Conservation (phyloP, 2,113 vertebrate species). For the Circaetus cinerascens region DNA sequence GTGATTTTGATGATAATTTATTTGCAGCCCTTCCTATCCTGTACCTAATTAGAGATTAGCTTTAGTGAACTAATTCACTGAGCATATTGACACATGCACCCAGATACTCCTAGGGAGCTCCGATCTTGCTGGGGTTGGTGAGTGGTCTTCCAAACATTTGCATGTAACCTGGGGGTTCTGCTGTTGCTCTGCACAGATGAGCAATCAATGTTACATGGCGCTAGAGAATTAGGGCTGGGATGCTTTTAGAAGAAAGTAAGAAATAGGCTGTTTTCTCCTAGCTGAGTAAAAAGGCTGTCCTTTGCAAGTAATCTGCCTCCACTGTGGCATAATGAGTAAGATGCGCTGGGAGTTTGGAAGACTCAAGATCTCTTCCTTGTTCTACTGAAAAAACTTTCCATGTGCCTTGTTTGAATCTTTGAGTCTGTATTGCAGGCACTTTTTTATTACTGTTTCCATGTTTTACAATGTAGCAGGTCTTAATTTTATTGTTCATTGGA, state of each 20-base stretch:
- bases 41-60: not conserved
- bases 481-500: not conserved
- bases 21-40: not conserved
- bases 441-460: not conserved
- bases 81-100: not conserved
- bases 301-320: not conserved
- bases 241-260: not conserved
- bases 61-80: not conserved
- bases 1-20: not conserved
- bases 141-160: not conserved
- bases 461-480: not conserved
- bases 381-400: not conserved
- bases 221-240: not conserved
- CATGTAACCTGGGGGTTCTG: not conserved
- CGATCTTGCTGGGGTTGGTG: rapidly evolving
- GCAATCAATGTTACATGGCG: rapidly evolving
- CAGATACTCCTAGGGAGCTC: not conserved
- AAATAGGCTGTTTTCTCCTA: not conserved
- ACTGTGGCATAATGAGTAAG: not conserved
- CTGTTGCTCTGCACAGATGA: not conserved
- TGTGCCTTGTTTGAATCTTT: not conserved
- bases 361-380: not conserved
- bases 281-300: not conserved
- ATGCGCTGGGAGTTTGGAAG: not conserved
- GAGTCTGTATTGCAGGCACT: not conserved